A percentile compares a stretch with the other conserved stretches of the same genome.
Evolutionary conservation across 2,888 invertebrate species (phyloP).

Genomic region (Acanthosepion esculentum): DNA sequence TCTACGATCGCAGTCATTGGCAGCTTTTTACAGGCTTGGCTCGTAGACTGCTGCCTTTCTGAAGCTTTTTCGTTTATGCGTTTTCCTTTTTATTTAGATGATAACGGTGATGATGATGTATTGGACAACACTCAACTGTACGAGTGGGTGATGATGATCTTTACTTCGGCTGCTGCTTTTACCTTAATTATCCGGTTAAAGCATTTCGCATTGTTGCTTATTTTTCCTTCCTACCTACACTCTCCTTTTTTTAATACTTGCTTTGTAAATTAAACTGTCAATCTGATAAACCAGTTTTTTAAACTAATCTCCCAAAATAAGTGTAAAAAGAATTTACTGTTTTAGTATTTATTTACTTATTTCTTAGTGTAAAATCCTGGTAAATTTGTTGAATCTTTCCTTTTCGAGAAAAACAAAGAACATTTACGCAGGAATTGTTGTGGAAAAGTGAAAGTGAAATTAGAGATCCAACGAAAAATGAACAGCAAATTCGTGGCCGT

Average conservation of each 20-base stretch:
- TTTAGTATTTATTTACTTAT: background rate
- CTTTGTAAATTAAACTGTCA: no score
- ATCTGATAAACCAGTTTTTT: background rate
- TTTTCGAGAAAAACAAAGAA: background rate
- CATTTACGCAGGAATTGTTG: background rate
- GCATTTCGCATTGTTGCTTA: background rate
- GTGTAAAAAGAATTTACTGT: background rate
- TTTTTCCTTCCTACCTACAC: background rate
- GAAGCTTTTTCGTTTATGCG: no score
- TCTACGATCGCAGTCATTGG: background rate
- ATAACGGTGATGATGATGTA: background rate
- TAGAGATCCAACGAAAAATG: background rate
- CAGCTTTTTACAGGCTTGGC: background rate
- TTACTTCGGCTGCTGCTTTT: background rate
- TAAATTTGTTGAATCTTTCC: background rate
- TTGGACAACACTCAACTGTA: background rate
- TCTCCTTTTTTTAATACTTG: background rate
- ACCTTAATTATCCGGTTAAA: background rate
- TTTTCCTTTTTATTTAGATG: background rate
- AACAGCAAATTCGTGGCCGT: no score
- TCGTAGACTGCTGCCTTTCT: background rate
- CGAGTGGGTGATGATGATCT: background rate
- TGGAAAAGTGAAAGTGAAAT: background rate
- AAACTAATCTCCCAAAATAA: background rate
- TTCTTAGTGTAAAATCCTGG: background rate